Evolutionary conservation across 2,113 vertebrate species (phyloP).

Genomic region (Anseranas semipalmata): DNA sequence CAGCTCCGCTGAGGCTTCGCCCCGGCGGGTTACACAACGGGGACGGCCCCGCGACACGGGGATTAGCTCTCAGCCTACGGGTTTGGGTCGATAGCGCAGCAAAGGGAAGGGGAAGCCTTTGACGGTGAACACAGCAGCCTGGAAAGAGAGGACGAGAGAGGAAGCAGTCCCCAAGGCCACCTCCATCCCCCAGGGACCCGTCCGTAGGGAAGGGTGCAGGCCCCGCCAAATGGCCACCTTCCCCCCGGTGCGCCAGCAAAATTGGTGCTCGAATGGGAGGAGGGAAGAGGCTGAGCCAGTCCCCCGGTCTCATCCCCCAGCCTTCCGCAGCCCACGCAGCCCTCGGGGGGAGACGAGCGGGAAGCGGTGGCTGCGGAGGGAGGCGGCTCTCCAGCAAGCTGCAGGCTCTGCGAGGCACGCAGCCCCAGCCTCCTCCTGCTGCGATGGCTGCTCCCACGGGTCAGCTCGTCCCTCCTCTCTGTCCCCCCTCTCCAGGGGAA

Average conservation of each 20-base stretch:
- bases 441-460: accelerated
- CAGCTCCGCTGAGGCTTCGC: neutral
- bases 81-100: neutral
- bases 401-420: neutral
- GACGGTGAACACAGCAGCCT: neutral
- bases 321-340: neutral
- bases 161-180: neutral
- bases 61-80: neutral
- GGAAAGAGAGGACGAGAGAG: neutral
- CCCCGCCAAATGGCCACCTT: neutral
- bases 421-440: neutral
- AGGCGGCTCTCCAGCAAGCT: neutral
- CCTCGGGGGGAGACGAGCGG: neutral
- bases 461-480: neutral
- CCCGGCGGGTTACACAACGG: accelerated
- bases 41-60: neutral
- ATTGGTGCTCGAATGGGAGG: neutral
- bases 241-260: neutral
- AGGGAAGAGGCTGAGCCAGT: neutral
- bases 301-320: neutral
- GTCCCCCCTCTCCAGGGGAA: neutral
- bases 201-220: neutral
- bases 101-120: constrained; percentile 5
- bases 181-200: neutral
- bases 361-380: neutral